phyloP scores from a whole-genome alignment of 2,888 invertebrate species.

The Drosophila falleni region DNA sequence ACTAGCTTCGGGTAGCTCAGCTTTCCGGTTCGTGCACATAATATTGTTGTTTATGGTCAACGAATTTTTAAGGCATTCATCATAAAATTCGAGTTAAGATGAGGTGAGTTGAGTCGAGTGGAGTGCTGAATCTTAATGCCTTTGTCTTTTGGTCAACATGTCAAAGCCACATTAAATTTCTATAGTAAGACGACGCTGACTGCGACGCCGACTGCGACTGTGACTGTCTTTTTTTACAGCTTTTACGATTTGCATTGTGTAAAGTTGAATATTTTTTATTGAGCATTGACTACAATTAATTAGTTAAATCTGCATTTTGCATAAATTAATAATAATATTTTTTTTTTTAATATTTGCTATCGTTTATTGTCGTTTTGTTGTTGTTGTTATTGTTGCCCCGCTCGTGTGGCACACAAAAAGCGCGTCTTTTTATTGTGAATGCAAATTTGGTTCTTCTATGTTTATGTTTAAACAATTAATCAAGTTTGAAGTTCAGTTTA shows the following conservation, averaged over 20 bases:
- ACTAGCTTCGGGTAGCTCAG: slow-evolving; percentile 17
- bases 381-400: slow-evolving; percentile 4
- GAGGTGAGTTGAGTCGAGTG: slow-evolving; percentile 22
- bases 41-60: slow-evolving; percentile 29
- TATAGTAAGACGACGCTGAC: slow-evolving; percentile 51
- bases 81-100: slow-evolving; percentile 43
- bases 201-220: slow-evolving; percentile 9
- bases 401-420: slow-evolving; percentile 49
- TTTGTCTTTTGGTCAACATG: slow-evolving; percentile 73
- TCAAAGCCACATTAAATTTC: slow-evolving; percentile 63
- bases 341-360: slow-evolving; percentile 52
- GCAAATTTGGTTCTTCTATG: slow-evolving; percentile 48
- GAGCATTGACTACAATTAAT: slow-evolving; percentile 77
- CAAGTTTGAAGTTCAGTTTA: slow-evolving; percentile 47
- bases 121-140: slow-evolving; percentile 40
- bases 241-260: slow-evolving; percentile 72
- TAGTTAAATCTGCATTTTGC: slow-evolving; percentile 77
- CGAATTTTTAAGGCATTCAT: slow-evolving; percentile 71
- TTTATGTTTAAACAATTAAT: slow-evolving; percentile 63
- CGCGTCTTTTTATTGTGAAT: slow-evolving; percentile 49
- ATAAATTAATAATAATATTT: slow-evolving; percentile 73
- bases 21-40: slow-evolving; percentile 34
- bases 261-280: slow-evolving; percentile 67
- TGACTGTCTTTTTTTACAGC: slow-evolving; percentile 36
- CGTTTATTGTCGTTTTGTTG: slow-evolving; percentile 5